Base-by-base conservation (phyloP, 2,113 vertebrate species). In the Choloepus hoffmanni region DNA sequence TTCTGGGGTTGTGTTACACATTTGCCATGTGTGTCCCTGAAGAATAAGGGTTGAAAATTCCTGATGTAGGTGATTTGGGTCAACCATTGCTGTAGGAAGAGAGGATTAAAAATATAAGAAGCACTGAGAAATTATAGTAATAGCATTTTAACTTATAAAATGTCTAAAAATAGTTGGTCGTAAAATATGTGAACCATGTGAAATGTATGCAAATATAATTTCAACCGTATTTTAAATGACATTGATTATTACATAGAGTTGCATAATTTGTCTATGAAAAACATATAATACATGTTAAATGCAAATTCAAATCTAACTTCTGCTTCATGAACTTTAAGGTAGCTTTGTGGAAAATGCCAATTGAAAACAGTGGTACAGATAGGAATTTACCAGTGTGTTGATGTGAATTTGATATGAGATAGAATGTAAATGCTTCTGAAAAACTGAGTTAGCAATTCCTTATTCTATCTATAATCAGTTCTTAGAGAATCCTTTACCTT, bases 271-370 rank as follows among this genome's bases (percentile, higher is more conserved):
- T 60, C 62, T 28, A 90, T 73, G 85, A 89, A 88, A 92, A 58
- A 58, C 19, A 21, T 58, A 18, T 58, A 87, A 90, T 74, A 62
- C 15, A 95, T 12, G 4, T 77, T 76, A 30, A 85, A 55, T 73
- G 30, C 53, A 68, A 78, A 92, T 92, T 96, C n/a, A 90, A 23
- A 63, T 92, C 19, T 83, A 83, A 83, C 14, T 88, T 94, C 58
- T 58, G 50, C 28, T 94, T 73, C 28, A 63, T 96, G 28, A 87
- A 70, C 40, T 77, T 89, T 53, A 77, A 70, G 53, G 9, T 76
- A 60, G 74, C 73, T 77, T 85, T 88, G 2, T 89, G 36, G 33
- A 89, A 83, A 85, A 92, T 14, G 36, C 28, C 82, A 50, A 53
- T 7, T 87, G 43, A 60, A 10, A 53, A 43, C 40, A 88, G 28